These are phyloP conservation scores for Gnatocerus cornutus DNA, from an alignment of 2,888 invertebrate species.

Conservation along the genomic window DNA sequence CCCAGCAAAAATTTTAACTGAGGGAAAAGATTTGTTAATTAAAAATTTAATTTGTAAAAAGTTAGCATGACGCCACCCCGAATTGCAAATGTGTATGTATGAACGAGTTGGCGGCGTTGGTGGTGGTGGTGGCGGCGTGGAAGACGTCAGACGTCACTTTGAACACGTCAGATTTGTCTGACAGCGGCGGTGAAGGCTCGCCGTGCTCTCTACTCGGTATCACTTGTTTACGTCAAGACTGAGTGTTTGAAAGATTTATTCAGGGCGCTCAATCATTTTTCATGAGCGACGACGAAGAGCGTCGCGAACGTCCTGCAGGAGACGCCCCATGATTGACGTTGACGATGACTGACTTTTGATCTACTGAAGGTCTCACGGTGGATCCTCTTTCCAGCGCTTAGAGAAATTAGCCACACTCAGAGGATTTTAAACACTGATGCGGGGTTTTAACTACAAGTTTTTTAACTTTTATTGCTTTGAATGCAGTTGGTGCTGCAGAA, in stretches of 20 bases:
- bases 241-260: conserved; percentile 64
- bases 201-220: conserved; percentile 59
- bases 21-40: conserved; percentile 38
- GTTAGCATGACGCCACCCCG: conserved; percentile 3
- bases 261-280: conserved; percentile 62
- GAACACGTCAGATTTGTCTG: conserved; percentile 63
- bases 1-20: background rate
- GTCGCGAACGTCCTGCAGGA: conserved; percentile 47
- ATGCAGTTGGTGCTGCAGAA: too few species aligned
- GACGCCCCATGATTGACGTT: conserved; percentile 61
- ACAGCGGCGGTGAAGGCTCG: conserved; percentile 60
- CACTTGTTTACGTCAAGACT: conserved; percentile 63
- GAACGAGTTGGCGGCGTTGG: conserved; percentile 48
- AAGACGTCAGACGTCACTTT: conserved; percentile 58
- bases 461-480: background rate
- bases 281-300: conserved; percentile 55
- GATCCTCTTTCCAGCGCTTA: conserved; percentile 8
- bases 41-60: conserved; percentile 39
- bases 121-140: conserved; percentile 48
- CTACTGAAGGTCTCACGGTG: conserved; percentile 15
- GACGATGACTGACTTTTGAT: conserved; percentile 43
- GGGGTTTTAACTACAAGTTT: background rate
- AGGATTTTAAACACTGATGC: background rate
- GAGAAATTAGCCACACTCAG: background rate
- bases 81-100: conserved; percentile 47